Conservation (phyloP, 2,888 invertebrate species). For the Dasysyrphus albostriatus region DNA sequence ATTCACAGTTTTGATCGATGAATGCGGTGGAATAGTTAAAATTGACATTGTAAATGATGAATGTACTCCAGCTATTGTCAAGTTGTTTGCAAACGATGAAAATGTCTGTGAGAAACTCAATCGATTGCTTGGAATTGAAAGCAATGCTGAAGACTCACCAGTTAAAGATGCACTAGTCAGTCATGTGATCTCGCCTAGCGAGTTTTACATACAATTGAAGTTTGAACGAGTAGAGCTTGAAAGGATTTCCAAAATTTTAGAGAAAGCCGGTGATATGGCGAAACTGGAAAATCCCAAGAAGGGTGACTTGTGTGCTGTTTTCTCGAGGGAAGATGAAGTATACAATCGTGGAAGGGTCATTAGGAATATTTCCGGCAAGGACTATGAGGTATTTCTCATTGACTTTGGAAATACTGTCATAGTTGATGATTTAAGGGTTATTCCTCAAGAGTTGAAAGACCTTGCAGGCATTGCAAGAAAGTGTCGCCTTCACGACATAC, state of each 20-base stretch:
- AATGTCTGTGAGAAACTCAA: slow-evolving; percentile 80
- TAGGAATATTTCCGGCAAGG: slow-evolving; percentile 89
- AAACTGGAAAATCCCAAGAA: slow-evolving; percentile 61
- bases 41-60: slow-evolving; percentile 79
- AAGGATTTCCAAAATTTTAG: slow-evolving; percentile 77
- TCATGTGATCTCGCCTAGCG: slow-evolving; percentile 87
- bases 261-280: slow-evolving; percentile 78
- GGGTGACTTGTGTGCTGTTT: slow-evolving; percentile 70
- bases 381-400: slow-evolving; percentile 89
- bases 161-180: slow-evolving; percentile 83
- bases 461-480: slow-evolving; percentile 81
- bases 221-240: slow-evolving; percentile 81
- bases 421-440: slow-evolving; percentile 85
- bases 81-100: slow-evolving; percentile 78
- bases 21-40: slow-evolving; percentile 79
- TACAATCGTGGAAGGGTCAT: slow-evolving; percentile 92
- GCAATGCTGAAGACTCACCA: slow-evolving; percentile 20
- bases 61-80: slow-evolving; percentile 78
- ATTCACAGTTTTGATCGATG: slow-evolving; percentile 79
- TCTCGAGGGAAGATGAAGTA: slow-evolving; percentile 87
- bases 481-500: slow-evolving; percentile 79
- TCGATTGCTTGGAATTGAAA: slow-evolving; percentile 77
- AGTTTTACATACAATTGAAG: slow-evolving; percentile 89
- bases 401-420: slow-evolving; percentile 88
- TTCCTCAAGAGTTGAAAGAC: slow-evolving; percentile 86